These are phyloP conservation scores for Harlomillsia oculata DNA, from an alignment of 1,140 invertebrate genomes.

Conservation along the genomic window DNA sequence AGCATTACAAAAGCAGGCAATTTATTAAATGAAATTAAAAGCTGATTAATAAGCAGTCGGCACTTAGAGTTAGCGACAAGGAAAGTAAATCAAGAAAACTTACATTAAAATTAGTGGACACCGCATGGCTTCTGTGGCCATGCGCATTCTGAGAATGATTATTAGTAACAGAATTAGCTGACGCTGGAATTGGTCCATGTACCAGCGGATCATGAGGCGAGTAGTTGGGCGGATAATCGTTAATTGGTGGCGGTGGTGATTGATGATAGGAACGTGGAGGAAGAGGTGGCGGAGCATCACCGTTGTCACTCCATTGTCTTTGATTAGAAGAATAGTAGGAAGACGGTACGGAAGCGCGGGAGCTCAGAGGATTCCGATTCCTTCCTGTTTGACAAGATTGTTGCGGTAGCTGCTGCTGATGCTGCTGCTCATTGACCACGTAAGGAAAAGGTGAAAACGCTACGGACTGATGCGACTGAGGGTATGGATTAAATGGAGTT, in stretches of 20 bases:
- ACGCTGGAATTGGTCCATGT: not conserved
- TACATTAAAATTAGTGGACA: slow-evolving; percentile 22
- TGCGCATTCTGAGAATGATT: slow-evolving; percentile 8
- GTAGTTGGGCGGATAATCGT: slow-evolving; percentile 21
- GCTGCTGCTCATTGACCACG: not conserved
- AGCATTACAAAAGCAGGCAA: too few relatives aligned
- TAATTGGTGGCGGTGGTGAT: not conserved
- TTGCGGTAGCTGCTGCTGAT: not conserved
- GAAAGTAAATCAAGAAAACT: too few relatives aligned
- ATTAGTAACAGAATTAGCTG: slow-evolving; percentile 6
- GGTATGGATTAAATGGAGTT: slow-evolving; percentile 31
- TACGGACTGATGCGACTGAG: slow-evolving; percentile 30
- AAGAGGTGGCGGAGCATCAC: slow-evolving; percentile 27
- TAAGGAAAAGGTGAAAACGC: slow-evolving; percentile 23
- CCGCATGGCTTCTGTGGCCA: slow-evolving; percentile 19
- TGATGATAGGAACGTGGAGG: slow-evolving; percentile 27
- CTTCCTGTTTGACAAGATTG: not conserved
- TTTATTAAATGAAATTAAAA: too few relatives aligned
- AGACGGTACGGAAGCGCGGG: slow-evolving; percentile 15
- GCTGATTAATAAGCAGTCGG: too few relatives aligned
- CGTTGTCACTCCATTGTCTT: slow-evolving; percentile 18
- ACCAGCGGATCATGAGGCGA: slow-evolving; percentile 22
- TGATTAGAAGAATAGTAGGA: slow-evolving; percentile 5
- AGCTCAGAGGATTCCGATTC: slow-evolving; percentile 32
- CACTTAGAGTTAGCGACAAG: too few relatives aligned